Evolutionary conservation across 2,113 vertebrate genomes (phyloP), one percentile per base, ranked within the genome.

Genomic region (Sorex fumeus): DNA sequence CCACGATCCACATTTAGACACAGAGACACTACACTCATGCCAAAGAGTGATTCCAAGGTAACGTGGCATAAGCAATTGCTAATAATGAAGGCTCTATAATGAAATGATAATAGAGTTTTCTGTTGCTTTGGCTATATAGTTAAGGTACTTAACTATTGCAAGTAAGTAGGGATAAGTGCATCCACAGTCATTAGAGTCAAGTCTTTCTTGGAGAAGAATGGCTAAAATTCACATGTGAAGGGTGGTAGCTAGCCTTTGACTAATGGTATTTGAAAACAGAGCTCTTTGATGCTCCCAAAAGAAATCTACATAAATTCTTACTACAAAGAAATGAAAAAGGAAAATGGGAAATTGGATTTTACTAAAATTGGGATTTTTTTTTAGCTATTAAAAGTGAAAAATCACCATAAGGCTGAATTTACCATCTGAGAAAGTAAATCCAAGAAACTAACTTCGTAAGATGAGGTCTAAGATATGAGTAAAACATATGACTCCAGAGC

Each of bases 31-130:
- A n/a, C 9, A 40, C 21, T 82, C 70, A 34, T 30, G 19, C 11
- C 50, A 83, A 84, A 85, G 45, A 86, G 40, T 84, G 66, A 90
- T 67, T 77, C 47, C 36, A 82, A 93, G 76, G 67, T 75, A 87
- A 92, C 78, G 27, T 28, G 72, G 71, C 36, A 66, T 30, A 47
- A 62, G 32, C n/a, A 53, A 69, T 76, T 69, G 23, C 57, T 84
- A 76, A 88, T 78, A 74, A 74, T 82, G 81, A 92, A 90, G 88
- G 75, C 66, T 47, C 28, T 77, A 67, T 79, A 94, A 75, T 34
- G 53, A 88, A 94, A 93, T 72, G 32, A 84, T 84, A 77, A 91
- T 80, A 53, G 6, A 50, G 80, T 72, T 94, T 92, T 90, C 45
- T 8, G 47, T 86, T 70, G 45, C 40, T 94, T 86, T 43, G 64